These are phyloP conservation scores for Sycophila texana DNA, from an alignment of 2,888 invertebrate species.

Conservation along the genomic window DNA sequence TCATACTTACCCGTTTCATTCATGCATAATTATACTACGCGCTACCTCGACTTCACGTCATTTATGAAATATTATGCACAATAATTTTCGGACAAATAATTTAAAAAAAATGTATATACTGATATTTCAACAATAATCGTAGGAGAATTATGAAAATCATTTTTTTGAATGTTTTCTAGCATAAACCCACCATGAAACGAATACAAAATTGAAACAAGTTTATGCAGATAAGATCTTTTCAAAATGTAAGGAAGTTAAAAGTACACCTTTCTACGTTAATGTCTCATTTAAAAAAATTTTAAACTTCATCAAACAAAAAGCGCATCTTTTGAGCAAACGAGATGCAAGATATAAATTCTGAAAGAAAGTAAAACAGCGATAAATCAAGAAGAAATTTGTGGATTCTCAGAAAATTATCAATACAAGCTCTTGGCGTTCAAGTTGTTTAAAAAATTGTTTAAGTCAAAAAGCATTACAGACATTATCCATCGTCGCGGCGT, in stretches of 20 bases:
- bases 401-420: constrained; percentile 23
- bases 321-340: not conserved
- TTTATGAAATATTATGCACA: too few species aligned
- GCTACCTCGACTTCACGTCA: not conserved
- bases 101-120: too few species aligned
- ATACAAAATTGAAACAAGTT: too few species aligned
- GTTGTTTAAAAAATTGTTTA: constrained; percentile 19
- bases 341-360: not conserved
- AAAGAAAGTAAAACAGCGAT: not conserved
- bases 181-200: too few species aligned
- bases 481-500: constrained; percentile 31
- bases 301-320: not conserved
- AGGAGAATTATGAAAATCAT: too few species aligned
- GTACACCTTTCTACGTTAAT: too few species aligned
- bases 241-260: too few species aligned
- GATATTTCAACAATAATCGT: too few species aligned
- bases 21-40: constrained; percentile 23
- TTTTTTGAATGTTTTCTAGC: too few species aligned
- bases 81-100: too few species aligned
- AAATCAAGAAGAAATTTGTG: constrained; percentile 26
- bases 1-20: not conserved
- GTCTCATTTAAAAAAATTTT: too few species aligned
- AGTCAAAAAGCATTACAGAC: constrained; percentile 33
- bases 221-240: too few species aligned
- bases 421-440: constrained; percentile 8